Base-by-base conservation (phyloP, 2,888 invertebrate species). In the Clostera curtula region DNA sequence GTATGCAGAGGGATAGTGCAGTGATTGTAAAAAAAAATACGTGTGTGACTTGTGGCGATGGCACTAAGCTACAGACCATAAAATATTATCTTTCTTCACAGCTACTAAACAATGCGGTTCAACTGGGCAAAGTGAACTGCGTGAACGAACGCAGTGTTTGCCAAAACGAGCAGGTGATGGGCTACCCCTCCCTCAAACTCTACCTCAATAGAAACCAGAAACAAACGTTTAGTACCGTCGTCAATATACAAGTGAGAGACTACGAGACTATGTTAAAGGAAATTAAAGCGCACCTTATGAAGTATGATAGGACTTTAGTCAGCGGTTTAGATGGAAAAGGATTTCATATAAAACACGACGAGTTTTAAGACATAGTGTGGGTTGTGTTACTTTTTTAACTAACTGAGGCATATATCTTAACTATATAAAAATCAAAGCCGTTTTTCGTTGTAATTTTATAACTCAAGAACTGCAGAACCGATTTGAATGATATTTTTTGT, bases 41-140 rank as follows among this genome's bases (percentile, higher is more conserved):
- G n/a, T n/a, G n/a, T n/a, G n/a, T n/a, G n/a, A n/a, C n/a, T n/a
- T n/a, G n/a, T n/a, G n/a, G n/a, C n/a, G n/a, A n/a, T n/a, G n/a
- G n/a, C n/a, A n/a, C n/a, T n/a, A n/a, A 15, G 12, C 14, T 22
- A 14, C 13, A 6, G 4, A 17, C 7, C 13, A 17, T 12, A 12
- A 11, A 8, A 15, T 16, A 12, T 19, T 12, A 7, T 8, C 16
- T 28, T 11, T 16, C 12, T 17, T 59, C 58, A 2, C 63, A 83
- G 84, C 37, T 59, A 8, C 55, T 84, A 2, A 61, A 67, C 48
- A 63, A 69, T 34, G 63, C 64, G 2, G 65, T 82, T 0, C 56
- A 74, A 10, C 61, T 75, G 4, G 84, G 79, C 25, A 73, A 67
- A 57, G 84, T 84, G 34, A 75, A 84, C 51, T 85, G 84, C 47